A percentile compares a stretch with the other conserved stretches of the same genome.
Evolutionary conservation across 2,797 vertebrate genomes (phyloP).

Genomic region (Balearica regulorum): DNA sequence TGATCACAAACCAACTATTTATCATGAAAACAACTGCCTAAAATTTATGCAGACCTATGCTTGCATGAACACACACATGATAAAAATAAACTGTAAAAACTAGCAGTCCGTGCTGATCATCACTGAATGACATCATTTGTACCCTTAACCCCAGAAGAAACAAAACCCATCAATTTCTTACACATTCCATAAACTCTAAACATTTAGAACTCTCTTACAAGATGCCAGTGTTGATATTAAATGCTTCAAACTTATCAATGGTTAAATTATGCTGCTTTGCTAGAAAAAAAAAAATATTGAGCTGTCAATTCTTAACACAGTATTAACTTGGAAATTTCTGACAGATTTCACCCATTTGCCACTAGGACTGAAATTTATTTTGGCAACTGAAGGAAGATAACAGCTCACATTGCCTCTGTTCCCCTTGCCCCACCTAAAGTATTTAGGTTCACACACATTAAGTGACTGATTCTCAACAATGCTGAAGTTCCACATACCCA

Average conservation of each 20-base stretch:
- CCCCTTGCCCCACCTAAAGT: background rate
- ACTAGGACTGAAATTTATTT: background rate
- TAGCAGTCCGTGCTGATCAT: background rate
- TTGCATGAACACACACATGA: background rate
- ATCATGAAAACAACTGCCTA: background rate
- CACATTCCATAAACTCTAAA: background rate
- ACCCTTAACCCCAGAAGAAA: background rate
- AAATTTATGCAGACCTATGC: background rate
- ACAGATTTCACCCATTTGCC: background rate
- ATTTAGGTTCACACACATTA: background rate
- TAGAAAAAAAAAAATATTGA: background rate
- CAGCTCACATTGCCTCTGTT: background rate
- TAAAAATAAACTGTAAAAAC: background rate
- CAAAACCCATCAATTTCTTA: accelerated
- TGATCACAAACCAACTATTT: background rate
- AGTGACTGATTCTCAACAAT: background rate
- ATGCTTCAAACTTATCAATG: background rate
- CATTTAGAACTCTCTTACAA: background rate
- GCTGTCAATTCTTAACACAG: background rate
- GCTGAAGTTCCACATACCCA: background rate
- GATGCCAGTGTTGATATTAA: background rate
- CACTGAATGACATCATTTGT: background rate
- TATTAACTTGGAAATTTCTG: background rate
- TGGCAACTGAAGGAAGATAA: background rate
- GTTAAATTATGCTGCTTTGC: background rate